phyloP scores from a whole-genome alignment of 2,888 invertebrate species.

The Athalia rosae region DNA sequence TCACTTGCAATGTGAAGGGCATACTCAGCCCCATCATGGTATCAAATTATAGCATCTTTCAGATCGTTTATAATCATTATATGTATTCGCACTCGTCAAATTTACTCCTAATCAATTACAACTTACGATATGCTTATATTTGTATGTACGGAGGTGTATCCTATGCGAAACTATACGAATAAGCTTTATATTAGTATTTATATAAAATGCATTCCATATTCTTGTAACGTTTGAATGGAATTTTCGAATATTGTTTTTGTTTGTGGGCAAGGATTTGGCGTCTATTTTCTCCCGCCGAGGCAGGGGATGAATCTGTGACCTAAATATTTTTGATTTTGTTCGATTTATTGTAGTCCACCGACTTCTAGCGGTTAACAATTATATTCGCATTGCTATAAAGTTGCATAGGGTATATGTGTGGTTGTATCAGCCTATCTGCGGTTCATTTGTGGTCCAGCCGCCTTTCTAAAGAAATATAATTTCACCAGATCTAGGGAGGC shows the following conservation, averaged over 20 bases:
- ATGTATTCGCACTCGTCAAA: neutral
- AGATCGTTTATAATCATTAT: neutral
- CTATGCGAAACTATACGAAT: neutral
- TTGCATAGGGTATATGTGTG: neutral
- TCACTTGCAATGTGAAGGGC: slow-evolving; percentile 33
- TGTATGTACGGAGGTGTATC: neutral
- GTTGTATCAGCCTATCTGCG: neutral
- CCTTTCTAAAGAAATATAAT: slow-evolving; percentile 45
- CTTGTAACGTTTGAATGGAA: no score
- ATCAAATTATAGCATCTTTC: slow-evolving; percentile 3
- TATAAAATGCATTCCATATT: no score
- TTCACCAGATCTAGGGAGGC: slow-evolving; percentile 44
- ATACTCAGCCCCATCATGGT: neutral
- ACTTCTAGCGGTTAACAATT: no score
- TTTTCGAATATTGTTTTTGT: no score
- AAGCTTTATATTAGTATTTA: no score
- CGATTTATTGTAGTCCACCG: neutral
- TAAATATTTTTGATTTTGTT: slow-evolving; percentile 23
- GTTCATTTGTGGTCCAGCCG: slow-evolving; percentile 43
- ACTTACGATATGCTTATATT: neutral
- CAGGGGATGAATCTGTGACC: slow-evolving; percentile 23
- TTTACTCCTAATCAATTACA: neutral
- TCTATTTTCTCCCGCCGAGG: neutral
- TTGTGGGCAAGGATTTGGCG: no score
- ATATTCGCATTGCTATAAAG: neutral